phyloP scores from a whole-genome alignment of 2,113 vertebrate genomes.

The Limnothrissa miodon region DNA sequence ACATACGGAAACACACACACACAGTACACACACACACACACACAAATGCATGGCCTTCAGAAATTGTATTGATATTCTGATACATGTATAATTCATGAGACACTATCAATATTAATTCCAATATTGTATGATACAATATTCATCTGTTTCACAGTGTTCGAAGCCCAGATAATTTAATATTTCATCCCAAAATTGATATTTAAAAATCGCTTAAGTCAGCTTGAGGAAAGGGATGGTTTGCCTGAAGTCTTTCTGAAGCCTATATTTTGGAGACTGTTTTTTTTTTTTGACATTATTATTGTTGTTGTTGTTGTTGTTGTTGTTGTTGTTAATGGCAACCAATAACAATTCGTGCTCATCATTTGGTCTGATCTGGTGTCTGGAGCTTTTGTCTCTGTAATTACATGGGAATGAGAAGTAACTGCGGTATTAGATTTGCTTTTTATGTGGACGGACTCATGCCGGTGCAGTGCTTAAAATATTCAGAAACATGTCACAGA shows the following conservation, averaged over 20 bases:
- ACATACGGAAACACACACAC: background rate
- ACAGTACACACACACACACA: background rate
- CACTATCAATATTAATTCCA: background rate
- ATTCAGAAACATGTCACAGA: background rate
- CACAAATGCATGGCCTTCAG: background rate
- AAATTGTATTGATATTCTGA: background rate
- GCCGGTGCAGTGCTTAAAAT: background rate
- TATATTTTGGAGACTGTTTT: too few relatives aligned
- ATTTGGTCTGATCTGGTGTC: background rate
- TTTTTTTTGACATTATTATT: background rate
- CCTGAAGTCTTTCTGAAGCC: background rate
- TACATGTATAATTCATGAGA: background rate
- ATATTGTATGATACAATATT: background rate
- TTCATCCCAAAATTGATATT: background rate
- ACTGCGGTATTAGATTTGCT: background rate
- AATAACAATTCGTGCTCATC: too few relatives aligned
- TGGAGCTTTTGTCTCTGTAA: background rate
- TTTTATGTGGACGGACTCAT: background rate
- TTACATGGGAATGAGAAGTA: background rate
- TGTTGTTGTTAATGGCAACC: background rate
- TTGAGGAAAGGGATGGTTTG: background rate
- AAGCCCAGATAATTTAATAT: background rate
- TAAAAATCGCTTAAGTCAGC: background rate
- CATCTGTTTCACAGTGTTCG: background rate
- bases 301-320: background rate